Evolutionary conservation across 2,797 vertebrate genomes (phyloP), one percentile per base, ranked within the genome.

Genomic region (Eulemur mongoz): DNA sequence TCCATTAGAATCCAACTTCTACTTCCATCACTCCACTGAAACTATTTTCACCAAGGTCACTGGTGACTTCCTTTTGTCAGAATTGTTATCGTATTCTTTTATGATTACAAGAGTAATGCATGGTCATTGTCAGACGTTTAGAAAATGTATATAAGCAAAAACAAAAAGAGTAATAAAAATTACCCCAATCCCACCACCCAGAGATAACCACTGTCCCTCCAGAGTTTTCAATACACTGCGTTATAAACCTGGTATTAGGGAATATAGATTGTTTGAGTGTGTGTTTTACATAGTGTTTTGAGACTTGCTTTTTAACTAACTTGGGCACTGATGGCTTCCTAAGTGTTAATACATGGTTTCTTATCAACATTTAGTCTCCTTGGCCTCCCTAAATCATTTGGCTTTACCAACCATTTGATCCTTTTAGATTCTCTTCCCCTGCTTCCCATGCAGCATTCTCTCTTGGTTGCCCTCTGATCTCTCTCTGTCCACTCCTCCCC

Each of bases 81-180:
- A 69, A 87, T 73, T 86, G 65, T 75, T 89, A 76, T 61, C 18
- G 54, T 27, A 82, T 79, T 95, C 23, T 95, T 89, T 94, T 81
- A 78, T 79, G 72, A 94, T 59, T 59, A 61, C 27, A 54, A 78
- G 83, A 63, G 11, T 54, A 95, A 84, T n/a, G 38, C 13, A 32
- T 35, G 17, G 32, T 61, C 70, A 61, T 27, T 52, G 35, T 72
- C 63, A 15, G 35, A 48, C 27, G 78, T 91, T 92, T 65, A 75
- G 48, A 94, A 91, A 59, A 83, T n/a, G 27, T 14, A 75, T 87
- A 57, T 38, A 63, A 80, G 72, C 63, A 91, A 95, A 95, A 92
- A 40, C 50, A 65, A 91, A 76, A 91, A 69, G n/a, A 45, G 11
- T 52, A 65, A 67, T 67, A 79, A 82, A 35, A 89, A 70, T 52